Conservation (phyloP, 1,140 invertebrate genomes). For the Lucilia cuprina region DNA sequence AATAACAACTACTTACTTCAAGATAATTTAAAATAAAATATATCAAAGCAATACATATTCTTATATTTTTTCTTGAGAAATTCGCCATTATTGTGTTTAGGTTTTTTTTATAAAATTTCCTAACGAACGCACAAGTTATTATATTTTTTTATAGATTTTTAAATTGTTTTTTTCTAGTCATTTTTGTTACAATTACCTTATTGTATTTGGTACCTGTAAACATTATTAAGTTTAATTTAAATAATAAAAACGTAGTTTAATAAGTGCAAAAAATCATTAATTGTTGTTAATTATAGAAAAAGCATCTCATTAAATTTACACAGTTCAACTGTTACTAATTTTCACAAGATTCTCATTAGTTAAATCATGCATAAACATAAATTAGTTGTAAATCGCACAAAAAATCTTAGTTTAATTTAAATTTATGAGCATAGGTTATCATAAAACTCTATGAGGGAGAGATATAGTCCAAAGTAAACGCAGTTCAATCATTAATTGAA, state of each 20-base stretch:
- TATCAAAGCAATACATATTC: neutral
- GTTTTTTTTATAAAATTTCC: neutral
- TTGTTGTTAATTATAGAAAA: neutral
- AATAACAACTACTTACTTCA: neutral
- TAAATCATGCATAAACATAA: neutral
- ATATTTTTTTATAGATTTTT: neutral
- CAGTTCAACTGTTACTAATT: neutral
- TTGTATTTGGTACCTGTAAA: neutral
- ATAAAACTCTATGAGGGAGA: no score
- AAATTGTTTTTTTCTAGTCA: neutral
- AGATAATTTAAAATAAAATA: neutral
- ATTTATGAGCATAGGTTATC: neutral
- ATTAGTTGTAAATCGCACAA: slow-evolving; percentile 1
- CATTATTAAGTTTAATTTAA: neutral
- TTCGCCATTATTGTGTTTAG: neutral
- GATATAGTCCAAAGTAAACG: no score
- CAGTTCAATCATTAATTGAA: no score
- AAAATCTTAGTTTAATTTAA: neutral
- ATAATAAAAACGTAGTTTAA: neutral
- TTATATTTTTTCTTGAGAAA: neutral
- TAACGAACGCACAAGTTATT: neutral
- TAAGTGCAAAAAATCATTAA: neutral
- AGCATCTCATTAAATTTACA: neutral
- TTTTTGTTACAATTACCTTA: slow-evolving; percentile 10
- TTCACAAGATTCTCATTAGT: slow-evolving; percentile 17